Percentiles rank a stretch among this genome's conserved stretches.
Evolutionary conservation across 2,797 vertebrate species (phyloP).

Genomic region (Rousettus madagascariensis): DNA sequence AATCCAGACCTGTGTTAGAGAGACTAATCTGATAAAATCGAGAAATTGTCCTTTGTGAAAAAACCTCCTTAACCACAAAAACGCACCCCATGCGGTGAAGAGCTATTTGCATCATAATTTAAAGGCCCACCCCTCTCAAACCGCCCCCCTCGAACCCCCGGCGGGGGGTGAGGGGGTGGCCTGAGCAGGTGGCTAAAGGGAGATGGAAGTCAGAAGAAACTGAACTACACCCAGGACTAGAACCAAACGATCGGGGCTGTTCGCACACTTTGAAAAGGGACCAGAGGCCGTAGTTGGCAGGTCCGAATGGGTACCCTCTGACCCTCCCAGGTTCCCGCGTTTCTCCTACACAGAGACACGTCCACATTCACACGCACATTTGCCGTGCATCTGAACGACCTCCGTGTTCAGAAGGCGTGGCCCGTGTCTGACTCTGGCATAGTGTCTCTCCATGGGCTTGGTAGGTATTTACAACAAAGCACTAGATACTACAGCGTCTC

Average conservation of each 20-base stretch:
- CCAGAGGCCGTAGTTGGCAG: not conserved
- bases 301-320: not conserved
- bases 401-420: not conserved
- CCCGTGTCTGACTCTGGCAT: not conserved
- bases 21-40: not conserved
- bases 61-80: not conserved
- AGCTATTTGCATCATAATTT: not conserved
- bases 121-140: not conserved
- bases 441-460: not conserved
- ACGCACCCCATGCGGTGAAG: not conserved
- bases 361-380: rapidly evolving
- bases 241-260: not conserved
- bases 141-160: not conserved
- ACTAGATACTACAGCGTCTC: not conserved
- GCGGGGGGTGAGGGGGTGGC: no score
- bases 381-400: not conserved
- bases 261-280: not conserved
- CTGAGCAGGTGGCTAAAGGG: not conserved
- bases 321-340: not conserved
- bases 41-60: not conserved
- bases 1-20: not conserved
- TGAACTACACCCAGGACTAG: not conserved
- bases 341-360: not conserved
- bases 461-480: not conserved
- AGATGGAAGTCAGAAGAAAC: not conserved